phyloP scores from a whole-genome alignment of 2,797 vertebrate genomes.

The Trichosurus vulpecula region DNA sequence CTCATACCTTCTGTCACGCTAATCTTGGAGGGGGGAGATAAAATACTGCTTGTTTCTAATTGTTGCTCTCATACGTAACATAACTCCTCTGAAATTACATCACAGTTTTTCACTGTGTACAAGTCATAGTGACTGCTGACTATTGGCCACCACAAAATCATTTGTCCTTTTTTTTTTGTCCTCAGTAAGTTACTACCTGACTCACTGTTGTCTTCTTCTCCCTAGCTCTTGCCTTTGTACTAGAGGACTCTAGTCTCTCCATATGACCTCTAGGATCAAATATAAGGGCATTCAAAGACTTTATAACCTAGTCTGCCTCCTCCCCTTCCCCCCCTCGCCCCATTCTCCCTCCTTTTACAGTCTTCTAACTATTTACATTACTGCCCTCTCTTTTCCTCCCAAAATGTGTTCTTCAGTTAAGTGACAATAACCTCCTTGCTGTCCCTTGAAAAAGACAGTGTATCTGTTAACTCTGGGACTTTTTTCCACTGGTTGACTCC shows the following conservation, averaged over 20 bases:
- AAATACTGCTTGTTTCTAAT: background rate
- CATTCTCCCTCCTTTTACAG: background rate
- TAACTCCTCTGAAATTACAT: background rate
- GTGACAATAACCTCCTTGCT: background rate
- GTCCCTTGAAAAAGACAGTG: background rate
- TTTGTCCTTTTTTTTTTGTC: too few relatives aligned
- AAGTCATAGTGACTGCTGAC: background rate
- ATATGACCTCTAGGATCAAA: background rate
- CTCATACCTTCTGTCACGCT: background rate
- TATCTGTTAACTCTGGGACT: background rate
- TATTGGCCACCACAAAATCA: background rate
- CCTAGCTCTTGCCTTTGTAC: background rate
- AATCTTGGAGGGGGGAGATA: background rate
- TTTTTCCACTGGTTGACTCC: background rate
- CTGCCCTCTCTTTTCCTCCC: background rate
- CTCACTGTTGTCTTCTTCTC: background rate
- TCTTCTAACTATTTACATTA: background rate
- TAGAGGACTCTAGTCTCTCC: background rate
- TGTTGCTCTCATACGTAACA: background rate
- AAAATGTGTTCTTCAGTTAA: background rate
- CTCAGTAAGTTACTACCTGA: background rate
- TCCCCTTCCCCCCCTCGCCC: rapidly evolving
- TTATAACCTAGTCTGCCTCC: background rate
- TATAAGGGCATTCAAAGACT: background rate
- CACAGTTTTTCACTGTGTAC: background rate